These are phyloP conservation scores for Ophioninae sp. DNA, from an alignment of 2,888 invertebrate genomes.

Conservation along the genomic window DNA sequence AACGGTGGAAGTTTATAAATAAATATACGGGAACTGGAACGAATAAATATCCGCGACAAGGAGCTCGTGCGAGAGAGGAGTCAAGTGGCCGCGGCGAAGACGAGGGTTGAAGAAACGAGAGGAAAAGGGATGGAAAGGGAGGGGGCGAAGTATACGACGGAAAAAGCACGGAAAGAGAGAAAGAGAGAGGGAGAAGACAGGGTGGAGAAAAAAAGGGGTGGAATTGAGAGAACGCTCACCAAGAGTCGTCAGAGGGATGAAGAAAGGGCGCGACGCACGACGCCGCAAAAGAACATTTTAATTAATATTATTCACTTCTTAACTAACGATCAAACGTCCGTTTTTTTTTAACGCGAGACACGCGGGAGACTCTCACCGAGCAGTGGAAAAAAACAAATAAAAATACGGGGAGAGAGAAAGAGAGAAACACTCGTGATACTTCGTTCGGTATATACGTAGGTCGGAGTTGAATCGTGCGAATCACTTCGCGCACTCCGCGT, in stretches of 20 bases:
- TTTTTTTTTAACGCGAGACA: constrained; percentile 64
- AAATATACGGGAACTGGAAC: constrained; percentile 77
- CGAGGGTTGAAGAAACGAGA: constrained; percentile 49
- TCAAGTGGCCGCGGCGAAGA: constrained; percentile 73
- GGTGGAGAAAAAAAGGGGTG: constrained; percentile 43
- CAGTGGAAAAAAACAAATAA: constrained; percentile 41
- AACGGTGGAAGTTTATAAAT: constrained; percentile 72
- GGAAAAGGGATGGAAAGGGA: constrained; percentile 58
- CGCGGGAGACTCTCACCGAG: constrained; percentile 53
- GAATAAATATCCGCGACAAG: constrained; percentile 79
- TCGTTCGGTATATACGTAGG: neutral
- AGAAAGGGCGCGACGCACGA: constrained; percentile 57
- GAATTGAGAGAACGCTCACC: constrained; percentile 43
- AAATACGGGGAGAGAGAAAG: neutral
- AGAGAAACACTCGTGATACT: constrained; percentile 28
- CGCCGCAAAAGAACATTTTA: constrained; percentile 78
- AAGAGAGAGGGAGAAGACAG: constrained; percentile 21
- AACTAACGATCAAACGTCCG: constrained; percentile 77
- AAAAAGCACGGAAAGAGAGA: constrained; percentile 5
- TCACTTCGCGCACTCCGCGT: constrained; percentile 22
- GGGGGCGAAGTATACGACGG: constrained; percentile 39
- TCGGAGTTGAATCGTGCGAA: constrained; percentile 34
- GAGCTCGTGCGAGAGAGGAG: constrained; percentile 72
- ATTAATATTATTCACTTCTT: constrained; percentile 80
- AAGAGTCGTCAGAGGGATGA: constrained; percentile 53